Evolutionary conservation across 2,888 invertebrate species (phyloP), one percentile per base, ranked within the genome.

Genomic region (Oxycera nigricornis): DNA sequence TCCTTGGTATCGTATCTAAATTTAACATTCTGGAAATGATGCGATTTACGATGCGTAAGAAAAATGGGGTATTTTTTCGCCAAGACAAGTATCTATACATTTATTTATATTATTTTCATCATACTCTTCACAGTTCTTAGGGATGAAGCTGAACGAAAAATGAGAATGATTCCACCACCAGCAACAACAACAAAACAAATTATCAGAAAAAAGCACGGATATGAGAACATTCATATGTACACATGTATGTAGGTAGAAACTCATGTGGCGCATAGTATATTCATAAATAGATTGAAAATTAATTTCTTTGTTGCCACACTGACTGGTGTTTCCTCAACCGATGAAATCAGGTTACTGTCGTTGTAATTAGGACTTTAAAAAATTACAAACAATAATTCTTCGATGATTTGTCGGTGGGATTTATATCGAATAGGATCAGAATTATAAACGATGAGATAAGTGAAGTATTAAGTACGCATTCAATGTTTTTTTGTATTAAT

Each of bases 11-110:
- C 3, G 3, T 17, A 11, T 26, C 30, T 59, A 59, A 59, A 59
- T 59, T 24, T 59, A 59, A n/a, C 26, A 59, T 59, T 59, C n/a
- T 59, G 59, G 30, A 28, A n/a, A 30, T 30, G 30, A 59, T 59
- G 30, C 59, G 30, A 28, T 59, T 59, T 59, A 28, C 59, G 30
- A 59, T n/a, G 30, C 30, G 59, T 20, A 59, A 59, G 59, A 59
- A 28, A 59, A 30, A 59, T 59, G 26, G 46, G 11, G 17, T 17
- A 59, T 11, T 11, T 59, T 59, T 59, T 59, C 6, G 28, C 28
- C 9, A n/a, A n/a, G n/a, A n/a, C n/a, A n/a, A n/a, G n/a, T n/a
- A n/a, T n/a, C n/a, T n/a, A 35, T 35, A 7, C 7, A 35, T 35
- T 35, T 35, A 35, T 35, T 35, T 35, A 35, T 46, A n/a, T 46